phyloP scores from a whole-genome alignment of 2,113 vertebrate species.

The Anarrhichthys ocellatus region DNA sequence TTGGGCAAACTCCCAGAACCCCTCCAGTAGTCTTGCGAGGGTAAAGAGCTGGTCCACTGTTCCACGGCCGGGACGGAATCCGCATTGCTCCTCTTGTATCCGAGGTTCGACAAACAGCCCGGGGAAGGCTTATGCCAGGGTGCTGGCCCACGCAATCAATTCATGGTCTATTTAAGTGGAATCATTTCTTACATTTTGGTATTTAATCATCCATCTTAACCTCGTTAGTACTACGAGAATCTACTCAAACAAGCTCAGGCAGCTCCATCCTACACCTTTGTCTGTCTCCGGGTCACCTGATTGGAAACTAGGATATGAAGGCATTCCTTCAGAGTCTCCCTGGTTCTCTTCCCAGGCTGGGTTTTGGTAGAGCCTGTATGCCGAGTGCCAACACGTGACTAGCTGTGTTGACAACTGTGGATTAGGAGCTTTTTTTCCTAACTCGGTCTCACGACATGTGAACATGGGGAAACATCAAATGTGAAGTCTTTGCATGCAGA shows the following conservation, averaged over 20 bases:
- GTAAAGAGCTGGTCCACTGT: no score
- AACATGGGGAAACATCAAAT: neutral
- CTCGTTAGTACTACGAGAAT: no score
- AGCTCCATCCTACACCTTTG: neutral
- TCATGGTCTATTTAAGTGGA: no score
- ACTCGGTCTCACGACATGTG: neutral
- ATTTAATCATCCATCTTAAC: neutral
- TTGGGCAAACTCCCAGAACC: no score
- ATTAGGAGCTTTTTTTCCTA: neutral
- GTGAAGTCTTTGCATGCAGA: neutral
- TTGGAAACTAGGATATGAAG: constrained; percentile 30
- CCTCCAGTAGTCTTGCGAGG: no score
- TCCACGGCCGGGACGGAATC: no score
- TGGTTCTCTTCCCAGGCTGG: constrained; percentile 15
- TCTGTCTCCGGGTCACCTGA: constrained; percentile 14
- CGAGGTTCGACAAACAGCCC: no score
- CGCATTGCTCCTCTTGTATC: no score
- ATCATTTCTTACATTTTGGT: neutral
- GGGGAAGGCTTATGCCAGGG: no score
- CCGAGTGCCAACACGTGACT: neutral
- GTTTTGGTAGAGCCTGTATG: neutral
- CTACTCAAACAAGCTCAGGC: neutral
- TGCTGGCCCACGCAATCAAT: no score
- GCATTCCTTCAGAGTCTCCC: constrained; percentile 27
- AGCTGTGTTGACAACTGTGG: neutral